Evolutionary conservation across 2,113 vertebrate genomes (phyloP), one percentile per base, ranked within the genome.

Genomic region (Lampris incognitus): DNA sequence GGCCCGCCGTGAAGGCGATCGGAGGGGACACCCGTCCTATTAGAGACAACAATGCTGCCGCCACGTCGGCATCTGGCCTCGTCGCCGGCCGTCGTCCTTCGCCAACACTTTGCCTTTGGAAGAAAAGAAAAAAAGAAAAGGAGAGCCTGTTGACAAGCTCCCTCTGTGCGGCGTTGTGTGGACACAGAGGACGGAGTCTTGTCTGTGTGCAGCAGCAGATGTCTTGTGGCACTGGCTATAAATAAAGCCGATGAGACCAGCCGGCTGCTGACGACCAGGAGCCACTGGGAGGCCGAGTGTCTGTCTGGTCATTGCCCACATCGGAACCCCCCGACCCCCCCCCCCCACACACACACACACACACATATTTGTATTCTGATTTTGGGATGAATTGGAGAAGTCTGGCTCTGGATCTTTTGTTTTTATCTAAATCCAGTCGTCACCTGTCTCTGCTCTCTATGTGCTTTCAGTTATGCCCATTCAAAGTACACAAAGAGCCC

Each of bases 201-300:
- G 85, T 87, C 91, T 89, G 88, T 24, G 24, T 24, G 24, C 24
- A 24, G 24, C 89, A 94, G 93, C 94, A 94, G 93, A 94, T 94
- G 94, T 94, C 92, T 93, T 42, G 72, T 93, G 92, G 93, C 91
- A 85, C 76, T 75, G 81, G 90, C 92, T 88, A 92, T 93, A 94
- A 93, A 94, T 94, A 93, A 93, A 94, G 88, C 87, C 85, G 84
- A 90, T 66, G 82, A 89, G 90, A 91, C 75, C 86, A 82, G 83
- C 78, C 83, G 87, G 82, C 82, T 72, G 41, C 86, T 70, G 89
- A 85, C 82, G 84, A 83, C 88, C 87, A 73, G 81, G 80, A 86
- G 87, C 76, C 82, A 68, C 84, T 88, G 91, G 81, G 70, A 92
- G 86, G 91, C 83, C 71, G 69, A 75, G 76, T 81, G 84, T 88